phyloP scores from a whole-genome alignment of 2,888 invertebrate species.

The Parelbella ahira region DNA sequence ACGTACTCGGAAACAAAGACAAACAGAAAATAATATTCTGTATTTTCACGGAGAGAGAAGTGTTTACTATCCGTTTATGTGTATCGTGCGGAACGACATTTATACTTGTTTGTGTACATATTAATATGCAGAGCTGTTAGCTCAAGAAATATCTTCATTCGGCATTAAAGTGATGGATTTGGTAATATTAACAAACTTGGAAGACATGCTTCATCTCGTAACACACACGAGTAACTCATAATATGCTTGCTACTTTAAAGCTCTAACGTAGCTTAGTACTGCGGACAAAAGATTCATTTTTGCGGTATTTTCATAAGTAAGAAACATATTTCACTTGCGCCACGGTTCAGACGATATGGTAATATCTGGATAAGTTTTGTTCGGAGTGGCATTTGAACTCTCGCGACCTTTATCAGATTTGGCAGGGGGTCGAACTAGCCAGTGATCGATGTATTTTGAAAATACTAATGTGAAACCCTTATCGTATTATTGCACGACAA shows the following conservation, averaged over 20 bases:
- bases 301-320: slow-evolving; percentile 12
- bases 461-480: slow-evolving; percentile 30
- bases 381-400: slow-evolving; percentile 10
- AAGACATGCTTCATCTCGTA: too few relatives aligned
- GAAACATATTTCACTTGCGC: neutral
- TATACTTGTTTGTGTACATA: too few relatives aligned
- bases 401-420: slow-evolving; percentile 28
- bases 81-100: slow-evolving; percentile 1
- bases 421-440: slow-evolving; percentile 27
- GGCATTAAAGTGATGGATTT: too few relatives aligned
- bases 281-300: slow-evolving; percentile 16
- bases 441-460: slow-evolving; percentile 31
- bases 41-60: slow-evolving; percentile 14
- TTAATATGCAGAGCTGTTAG: too few relatives aligned
- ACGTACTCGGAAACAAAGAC: slow-evolving; percentile 16
- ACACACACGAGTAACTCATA: too few relatives aligned
- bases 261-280: slow-evolving; percentile 11
- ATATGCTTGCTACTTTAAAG: too few relatives aligned
- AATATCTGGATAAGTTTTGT: slow-evolving; percentile 11
- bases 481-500: too few relatives aligned
- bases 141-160: too few relatives aligned
- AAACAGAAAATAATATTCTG: slow-evolving; percentile 15
- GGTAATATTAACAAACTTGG: too few relatives aligned
- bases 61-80: slow-evolving; percentile 7
- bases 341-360: slow-evolving; percentile 13